Conservation (phyloP, 2,113 vertebrate genomes). For the Myiozetetes cayanensis region DNA sequence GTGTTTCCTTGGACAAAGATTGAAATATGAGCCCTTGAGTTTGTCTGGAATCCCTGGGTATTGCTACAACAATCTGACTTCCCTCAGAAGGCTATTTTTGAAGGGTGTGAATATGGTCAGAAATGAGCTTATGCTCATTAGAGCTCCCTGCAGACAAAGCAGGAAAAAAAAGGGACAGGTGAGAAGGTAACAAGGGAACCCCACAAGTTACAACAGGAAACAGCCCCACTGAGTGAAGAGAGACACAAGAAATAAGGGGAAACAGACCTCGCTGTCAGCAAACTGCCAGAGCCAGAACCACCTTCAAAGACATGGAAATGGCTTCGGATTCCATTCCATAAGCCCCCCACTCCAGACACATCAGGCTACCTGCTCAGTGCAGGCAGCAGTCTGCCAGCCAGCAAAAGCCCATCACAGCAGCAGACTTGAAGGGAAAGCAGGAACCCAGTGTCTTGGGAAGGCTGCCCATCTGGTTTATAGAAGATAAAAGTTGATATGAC, state of each 20-base stretch:
- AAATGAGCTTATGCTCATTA: background rate
- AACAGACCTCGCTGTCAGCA: background rate
- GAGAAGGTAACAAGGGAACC: background rate
- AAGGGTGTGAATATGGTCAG: accelerated
- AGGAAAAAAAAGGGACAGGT: background rate
- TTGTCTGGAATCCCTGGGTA: background rate
- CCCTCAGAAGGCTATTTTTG: background rate
- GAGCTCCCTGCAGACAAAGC: background rate
- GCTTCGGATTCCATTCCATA: background rate
- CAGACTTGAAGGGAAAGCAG: background rate
- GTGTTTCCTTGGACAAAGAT: background rate
- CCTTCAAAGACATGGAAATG: background rate
- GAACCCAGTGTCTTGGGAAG: background rate
- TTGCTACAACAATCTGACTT: background rate
- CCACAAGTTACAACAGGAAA: background rate
- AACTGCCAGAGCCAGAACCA: background rate
- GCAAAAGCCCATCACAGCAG: background rate
- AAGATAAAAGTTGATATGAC: background rate
- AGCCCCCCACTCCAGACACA: background rate
- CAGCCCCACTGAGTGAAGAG: background rate
- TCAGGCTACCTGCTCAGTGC: background rate
- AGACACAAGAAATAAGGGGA: background rate
- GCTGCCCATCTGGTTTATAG: background rate
- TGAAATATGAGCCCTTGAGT: background rate
- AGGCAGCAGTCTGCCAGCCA: background rate